Base-by-base conservation (phyloP, 2,113 vertebrate genomes). In the Tiliqua scincoides region DNA sequence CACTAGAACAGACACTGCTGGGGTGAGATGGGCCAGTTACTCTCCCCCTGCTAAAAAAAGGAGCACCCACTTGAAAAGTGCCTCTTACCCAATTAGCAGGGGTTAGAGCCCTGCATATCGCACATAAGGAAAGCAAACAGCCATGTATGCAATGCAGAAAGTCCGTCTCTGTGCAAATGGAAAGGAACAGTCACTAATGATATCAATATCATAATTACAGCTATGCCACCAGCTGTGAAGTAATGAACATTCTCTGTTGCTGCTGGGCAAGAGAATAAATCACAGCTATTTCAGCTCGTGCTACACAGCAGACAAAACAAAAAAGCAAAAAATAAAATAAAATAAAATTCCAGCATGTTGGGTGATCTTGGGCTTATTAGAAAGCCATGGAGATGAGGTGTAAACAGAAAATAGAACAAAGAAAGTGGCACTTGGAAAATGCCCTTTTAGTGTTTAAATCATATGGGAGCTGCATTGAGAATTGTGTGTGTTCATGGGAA, bases 211-310 rank as follows among this genome's bases (percentile, higher is more conserved):
- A 17, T 30, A 85, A 73, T 89, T 87, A 88, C 57, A 87, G 86
- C 18, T 40, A 43, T 84, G 32, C 61, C 35, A 71, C 67, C 48
- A 75, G 21, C 70, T 11, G 15, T 21, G 62, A 84, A 75, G 30
- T 30, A 63, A 79, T 43, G 76, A 82, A 59, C 67, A 61, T 40
- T 65, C 68, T 84, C 37, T 84, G 59, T 78, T 85, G 65, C 73
- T 91, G 73, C 54, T 75, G 77, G 71, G 81, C 63, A 78, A 27
- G 72, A 77, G 87, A 87, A 88, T 90, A 91, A 71, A 88, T 76
- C 85, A 85, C n/a, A 79, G 73, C 81, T 89, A 89, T 48, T 91
- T 89, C 67, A 78, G 79, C 83, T 80, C 62, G 82, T 43, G 11
- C 25, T 74, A 65, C 79, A 63, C 48, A 74, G 62, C 40, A 67